Evolutionary conservation across 2,888 invertebrate genomes (phyloP).

Genomic region (Pterobdella sp.): DNA sequence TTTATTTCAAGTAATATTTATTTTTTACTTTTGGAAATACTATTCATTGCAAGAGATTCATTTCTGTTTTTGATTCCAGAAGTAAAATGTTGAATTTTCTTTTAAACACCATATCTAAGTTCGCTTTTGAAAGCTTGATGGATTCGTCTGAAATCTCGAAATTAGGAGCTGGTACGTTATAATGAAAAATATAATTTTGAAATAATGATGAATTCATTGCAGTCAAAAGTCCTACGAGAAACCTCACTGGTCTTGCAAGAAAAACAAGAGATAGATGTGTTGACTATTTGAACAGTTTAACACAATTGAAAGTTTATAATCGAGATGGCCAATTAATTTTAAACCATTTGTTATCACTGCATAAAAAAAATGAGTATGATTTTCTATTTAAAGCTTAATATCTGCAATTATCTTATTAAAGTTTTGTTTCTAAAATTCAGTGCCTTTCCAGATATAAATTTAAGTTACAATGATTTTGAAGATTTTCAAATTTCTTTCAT

Average conservation of each 20-base stretch:
- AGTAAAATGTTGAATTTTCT: too few relatives aligned
- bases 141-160: too few relatives aligned
- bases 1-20: too few relatives aligned
- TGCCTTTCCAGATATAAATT: neutral
- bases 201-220: too few relatives aligned
- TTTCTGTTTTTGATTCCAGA: too few relatives aligned
- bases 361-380: neutral
- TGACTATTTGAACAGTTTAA: neutral
- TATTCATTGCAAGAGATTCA: too few relatives aligned
- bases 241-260: conserved; percentile 17
- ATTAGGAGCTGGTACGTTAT: too few relatives aligned
- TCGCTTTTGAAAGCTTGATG: too few relatives aligned
- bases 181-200: too few relatives aligned
- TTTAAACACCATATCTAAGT: too few relatives aligned
- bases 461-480: neutral
- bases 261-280: conserved; percentile 23
- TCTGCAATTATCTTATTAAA: neutral
- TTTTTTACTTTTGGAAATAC: too few relatives aligned
- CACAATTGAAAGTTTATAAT: neutral
- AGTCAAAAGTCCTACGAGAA: neutral
- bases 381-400: neutral
- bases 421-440: neutral
- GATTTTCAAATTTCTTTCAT: neutral
- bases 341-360: neutral
- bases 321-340: neutral